Conservation (phyloP, 2,888 invertebrate species). For the Xestia c-nigrum region DNA sequence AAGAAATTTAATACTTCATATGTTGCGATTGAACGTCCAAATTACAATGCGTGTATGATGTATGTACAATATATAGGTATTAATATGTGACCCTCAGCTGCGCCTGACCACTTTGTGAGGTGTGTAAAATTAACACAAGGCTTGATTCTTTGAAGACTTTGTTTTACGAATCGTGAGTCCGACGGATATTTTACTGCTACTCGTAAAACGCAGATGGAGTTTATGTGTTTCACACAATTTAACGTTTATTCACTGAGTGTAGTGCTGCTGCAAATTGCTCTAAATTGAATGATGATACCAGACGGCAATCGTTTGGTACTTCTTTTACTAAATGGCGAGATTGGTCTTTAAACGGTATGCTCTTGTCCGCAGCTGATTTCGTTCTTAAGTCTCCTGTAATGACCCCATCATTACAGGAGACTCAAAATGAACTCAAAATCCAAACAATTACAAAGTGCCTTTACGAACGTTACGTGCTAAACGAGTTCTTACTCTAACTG, state of each 20-base stretch:
- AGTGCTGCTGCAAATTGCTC: slow-evolving; percentile 22
- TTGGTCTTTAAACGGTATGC: not conserved
- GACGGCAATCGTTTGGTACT: not conserved
- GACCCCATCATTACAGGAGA: too few species aligned
- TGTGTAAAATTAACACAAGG: slow-evolving; percentile 22
- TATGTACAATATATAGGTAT: too few species aligned
- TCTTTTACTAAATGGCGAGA: not conserved
- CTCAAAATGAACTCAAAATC: not conserved
- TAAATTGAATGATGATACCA: slow-evolving; percentile 35
- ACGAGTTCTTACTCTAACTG: not conserved
- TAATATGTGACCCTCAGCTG: not conserved
- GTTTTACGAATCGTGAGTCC: slow-evolving; percentile 11
- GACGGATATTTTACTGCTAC: slow-evolving; percentile 25
- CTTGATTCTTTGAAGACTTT: slow-evolving; percentile 40
- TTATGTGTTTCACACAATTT: slow-evolving; percentile 34
- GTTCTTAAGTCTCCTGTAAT: not conserved
- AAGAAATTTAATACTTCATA: not conserved
- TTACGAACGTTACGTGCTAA: too few species aligned
- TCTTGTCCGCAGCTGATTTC: not conserved
- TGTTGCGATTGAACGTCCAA: not conserved
- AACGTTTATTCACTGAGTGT: slow-evolving; percentile 38
- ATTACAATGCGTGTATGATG: not conserved
- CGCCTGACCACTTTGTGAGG: not conserved
- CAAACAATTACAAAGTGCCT: not conserved
- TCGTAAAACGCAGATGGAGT: slow-evolving; percentile 43